Percentiles rank a stretch among this genome's conserved stretches.
Conservation (phyloP, 1,140 invertebrate genomes). For the Halictus rubicundus region DNA sequence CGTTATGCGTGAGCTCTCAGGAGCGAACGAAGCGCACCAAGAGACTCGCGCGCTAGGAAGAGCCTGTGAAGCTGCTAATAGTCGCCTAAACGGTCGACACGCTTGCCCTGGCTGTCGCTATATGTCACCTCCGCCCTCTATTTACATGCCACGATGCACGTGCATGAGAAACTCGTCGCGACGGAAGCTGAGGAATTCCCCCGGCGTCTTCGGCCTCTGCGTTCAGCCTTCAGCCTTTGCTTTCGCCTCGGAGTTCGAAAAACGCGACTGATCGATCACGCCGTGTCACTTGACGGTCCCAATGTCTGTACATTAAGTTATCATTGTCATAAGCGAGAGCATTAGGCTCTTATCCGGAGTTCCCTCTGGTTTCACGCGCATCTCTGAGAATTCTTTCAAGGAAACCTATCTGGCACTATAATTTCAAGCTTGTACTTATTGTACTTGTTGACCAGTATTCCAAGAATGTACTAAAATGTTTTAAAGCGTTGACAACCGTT, state of each 20-base stretch:
- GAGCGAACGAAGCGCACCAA: background rate
- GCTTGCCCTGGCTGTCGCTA: conserved; percentile 62
- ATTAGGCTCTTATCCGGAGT: too few relatives aligned
- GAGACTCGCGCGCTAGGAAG: conserved; percentile 47
- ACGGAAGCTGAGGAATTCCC: conserved; percentile 32
- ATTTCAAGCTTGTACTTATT: too few relatives aligned
- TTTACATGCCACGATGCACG: conserved; percentile 57
- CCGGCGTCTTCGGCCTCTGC: background rate
- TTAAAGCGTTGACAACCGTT: too few relatives aligned
- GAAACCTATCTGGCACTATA: too few relatives aligned
- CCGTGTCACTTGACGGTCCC: too few relatives aligned
- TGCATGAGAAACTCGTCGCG: conserved; percentile 58
- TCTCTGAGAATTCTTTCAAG: too few relatives aligned
- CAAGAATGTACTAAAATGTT: too few relatives aligned
- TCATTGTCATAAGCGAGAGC: too few relatives aligned
- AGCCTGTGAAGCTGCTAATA: conserved; percentile 66
- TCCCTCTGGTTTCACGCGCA: too few relatives aligned
- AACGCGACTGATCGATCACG: too few relatives aligned
- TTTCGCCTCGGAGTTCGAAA: background rate
- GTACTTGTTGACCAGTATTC: too few relatives aligned
- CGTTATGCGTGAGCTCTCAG: background rate
- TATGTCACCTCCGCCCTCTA: conserved; percentile 65
- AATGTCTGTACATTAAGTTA: too few relatives aligned
- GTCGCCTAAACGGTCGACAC: conserved; percentile 69
- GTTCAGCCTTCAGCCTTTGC: background rate